Conservation (phyloP, 2,888 invertebrate genomes). For the Thysanoteuthis rhombus region DNA sequence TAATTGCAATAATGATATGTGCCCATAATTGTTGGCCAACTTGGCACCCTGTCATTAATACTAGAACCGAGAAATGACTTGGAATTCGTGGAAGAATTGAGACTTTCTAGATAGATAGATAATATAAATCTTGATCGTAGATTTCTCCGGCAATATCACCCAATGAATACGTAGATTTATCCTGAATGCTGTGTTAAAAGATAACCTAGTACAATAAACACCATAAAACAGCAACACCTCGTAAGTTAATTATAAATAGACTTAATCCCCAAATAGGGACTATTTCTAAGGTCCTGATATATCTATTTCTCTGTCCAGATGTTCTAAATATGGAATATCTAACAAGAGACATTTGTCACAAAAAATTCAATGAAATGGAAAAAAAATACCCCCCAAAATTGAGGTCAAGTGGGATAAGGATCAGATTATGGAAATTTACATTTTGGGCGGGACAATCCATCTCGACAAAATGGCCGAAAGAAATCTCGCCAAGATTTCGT, state of each 20-base stretch:
- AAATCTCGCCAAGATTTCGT: neutral
- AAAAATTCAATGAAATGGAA: neutral
- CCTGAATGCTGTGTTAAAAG: too few relatives aligned
- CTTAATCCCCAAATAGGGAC: neutral
- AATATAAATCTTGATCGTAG: too few relatives aligned
- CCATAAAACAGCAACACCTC: too few relatives aligned
- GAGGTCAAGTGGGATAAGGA: neutral
- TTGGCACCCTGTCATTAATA: too few relatives aligned
- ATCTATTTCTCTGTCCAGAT: neutral
- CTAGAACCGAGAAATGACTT: too few relatives aligned
- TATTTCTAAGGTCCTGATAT: neutral
- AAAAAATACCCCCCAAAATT: neutral
- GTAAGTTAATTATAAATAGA: neutral
- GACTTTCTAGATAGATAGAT: too few relatives aligned
- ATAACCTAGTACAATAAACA: too few relatives aligned
- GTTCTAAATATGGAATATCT: neutral
- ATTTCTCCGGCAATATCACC: too few relatives aligned
- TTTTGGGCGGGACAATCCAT: neutral
- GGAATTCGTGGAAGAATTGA: too few relatives aligned
- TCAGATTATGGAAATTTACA: neutral
- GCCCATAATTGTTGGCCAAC: too few relatives aligned
- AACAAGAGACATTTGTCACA: conserved; percentile 12
- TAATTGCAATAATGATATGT: too few relatives aligned
- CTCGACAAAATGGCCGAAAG: neutral
- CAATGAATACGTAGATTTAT: too few relatives aligned